phyloP scores from a whole-genome alignment of 37 sponge, comb jelly and placozoan species.

The Beroe ovata region DNA sequence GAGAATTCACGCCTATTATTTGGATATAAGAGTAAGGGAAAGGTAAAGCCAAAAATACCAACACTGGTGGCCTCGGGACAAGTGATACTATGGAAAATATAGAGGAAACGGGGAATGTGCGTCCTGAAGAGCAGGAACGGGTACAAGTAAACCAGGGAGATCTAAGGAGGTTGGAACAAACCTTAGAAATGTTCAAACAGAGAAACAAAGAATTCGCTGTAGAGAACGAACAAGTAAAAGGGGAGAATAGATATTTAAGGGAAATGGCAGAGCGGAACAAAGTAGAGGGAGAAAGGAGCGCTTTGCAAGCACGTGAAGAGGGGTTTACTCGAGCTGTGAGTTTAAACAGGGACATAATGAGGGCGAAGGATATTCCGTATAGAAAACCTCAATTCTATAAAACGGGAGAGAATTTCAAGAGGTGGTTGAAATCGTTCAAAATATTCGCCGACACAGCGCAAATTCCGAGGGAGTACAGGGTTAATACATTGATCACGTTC shows the following conservation, averaged over 20 bases:
- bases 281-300: neutral
- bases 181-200: no score
- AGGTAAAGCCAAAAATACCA: neutral
- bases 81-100: no score
- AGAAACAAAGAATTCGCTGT: neutral
- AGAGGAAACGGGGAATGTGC: neutral
- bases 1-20: no score
- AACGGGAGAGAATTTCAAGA: neutral
- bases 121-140: neutral
- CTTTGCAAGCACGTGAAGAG: conserved; percentile 6
- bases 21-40: no score
- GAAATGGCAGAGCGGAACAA: neutral
- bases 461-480: neutral
- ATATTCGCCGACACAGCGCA: neutral
- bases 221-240: neutral
- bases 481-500: neutral
- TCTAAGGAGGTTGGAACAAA: no score
- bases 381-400: no score
- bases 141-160: no score
- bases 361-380: no score
- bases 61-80: no score
- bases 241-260: neutral
- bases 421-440: neutral
- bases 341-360: neutral
- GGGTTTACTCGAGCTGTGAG: neutral